phyloP scores from a whole-genome alignment of 1,140 invertebrate species.

The Chelonus insularis region DNA sequence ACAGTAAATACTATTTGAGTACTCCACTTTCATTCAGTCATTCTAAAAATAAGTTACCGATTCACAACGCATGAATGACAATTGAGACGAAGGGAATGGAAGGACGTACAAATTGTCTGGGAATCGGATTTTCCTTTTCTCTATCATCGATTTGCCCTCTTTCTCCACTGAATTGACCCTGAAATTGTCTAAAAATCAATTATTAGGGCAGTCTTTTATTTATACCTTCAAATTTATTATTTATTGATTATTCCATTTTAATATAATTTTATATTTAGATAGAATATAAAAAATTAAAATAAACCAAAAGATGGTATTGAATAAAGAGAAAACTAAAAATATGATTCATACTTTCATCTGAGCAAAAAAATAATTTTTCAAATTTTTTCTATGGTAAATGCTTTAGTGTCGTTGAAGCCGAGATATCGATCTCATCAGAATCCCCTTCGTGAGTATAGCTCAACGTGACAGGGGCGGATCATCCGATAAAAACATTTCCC shows the following conservation, averaged over 20 bases:
- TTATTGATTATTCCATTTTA: too few species aligned
- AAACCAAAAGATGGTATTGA: too few species aligned
- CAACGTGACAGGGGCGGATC: slow-evolving; percentile 20
- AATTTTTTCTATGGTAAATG: slow-evolving; percentile 6
- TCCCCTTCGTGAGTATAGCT: slow-evolving; percentile 3
- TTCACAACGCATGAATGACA: slow-evolving; percentile 58
- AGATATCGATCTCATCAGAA: slow-evolving; percentile 43
- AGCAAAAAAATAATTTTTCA: background rate
- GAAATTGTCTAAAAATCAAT: background rate
- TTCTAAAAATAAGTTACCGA: slow-evolving; percentile 58
- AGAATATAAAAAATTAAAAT: too few species aligned
- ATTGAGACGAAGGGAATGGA: slow-evolving; percentile 48
- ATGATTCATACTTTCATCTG: too few species aligned
- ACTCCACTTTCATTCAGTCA: slow-evolving; percentile 56
- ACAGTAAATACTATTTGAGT: slow-evolving; percentile 31
- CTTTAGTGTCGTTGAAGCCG: slow-evolving; percentile 36
- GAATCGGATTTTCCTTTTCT: slow-evolving; percentile 15
- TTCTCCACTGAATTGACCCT: slow-evolving; percentile 5
- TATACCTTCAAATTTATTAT: background rate
- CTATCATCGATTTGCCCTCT: slow-evolving; percentile 11
- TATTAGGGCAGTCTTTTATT: background rate
- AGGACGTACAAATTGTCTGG: slow-evolving; percentile 21
- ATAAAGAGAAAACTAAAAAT: too few species aligned
- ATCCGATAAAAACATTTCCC: slow-evolving; percentile 25
- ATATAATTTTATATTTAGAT: too few species aligned